Evolutionary conservation across 2,888 invertebrate species (phyloP).

Genomic region (Achlya flavicornis): DNA sequence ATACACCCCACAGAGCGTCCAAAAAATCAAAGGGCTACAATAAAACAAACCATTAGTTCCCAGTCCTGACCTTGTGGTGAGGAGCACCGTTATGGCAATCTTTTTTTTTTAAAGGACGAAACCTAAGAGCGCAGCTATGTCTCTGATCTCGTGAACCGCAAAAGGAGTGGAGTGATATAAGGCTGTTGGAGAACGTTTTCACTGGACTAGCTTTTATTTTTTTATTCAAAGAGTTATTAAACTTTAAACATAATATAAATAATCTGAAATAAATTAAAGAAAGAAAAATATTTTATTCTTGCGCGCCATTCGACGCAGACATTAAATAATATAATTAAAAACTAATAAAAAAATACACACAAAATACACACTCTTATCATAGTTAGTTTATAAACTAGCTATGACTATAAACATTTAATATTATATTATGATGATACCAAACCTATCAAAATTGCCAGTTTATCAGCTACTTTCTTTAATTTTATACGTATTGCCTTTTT

Average conservation of each 20-base stretch:
- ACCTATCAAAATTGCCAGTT: no score
- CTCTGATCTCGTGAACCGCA: slow-evolving; percentile 77
- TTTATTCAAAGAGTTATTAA: neutral
- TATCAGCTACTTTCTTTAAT: no score
- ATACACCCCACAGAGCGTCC: slow-evolving; percentile 17
- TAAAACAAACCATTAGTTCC: slow-evolving; percentile 62
- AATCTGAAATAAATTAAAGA: no score
- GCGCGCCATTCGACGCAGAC: no score
- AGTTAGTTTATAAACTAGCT: no score
- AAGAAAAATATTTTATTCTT: no score
- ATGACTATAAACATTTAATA: no score
- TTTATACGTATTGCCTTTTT: no score
- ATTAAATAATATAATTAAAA: no score
- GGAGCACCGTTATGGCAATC: slow-evolving; percentile 61
- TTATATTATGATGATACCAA: no score
- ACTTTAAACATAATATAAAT: neutral
- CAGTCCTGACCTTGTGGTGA: slow-evolving; percentile 68
- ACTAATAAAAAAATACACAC: no score
- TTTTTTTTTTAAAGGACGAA: slow-evolving; percentile 53
- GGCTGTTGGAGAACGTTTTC: slow-evolving; percentile 44
- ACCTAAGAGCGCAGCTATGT: slow-evolving; percentile 71
- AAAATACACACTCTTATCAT: no score
- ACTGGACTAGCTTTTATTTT: slow-evolving; percentile 22
- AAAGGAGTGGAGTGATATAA: slow-evolving; percentile 70
- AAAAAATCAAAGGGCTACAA: slow-evolving; percentile 35